Base-by-base conservation (phyloP, 2,888 invertebrate species). In the Aphidius colemani region DNA sequence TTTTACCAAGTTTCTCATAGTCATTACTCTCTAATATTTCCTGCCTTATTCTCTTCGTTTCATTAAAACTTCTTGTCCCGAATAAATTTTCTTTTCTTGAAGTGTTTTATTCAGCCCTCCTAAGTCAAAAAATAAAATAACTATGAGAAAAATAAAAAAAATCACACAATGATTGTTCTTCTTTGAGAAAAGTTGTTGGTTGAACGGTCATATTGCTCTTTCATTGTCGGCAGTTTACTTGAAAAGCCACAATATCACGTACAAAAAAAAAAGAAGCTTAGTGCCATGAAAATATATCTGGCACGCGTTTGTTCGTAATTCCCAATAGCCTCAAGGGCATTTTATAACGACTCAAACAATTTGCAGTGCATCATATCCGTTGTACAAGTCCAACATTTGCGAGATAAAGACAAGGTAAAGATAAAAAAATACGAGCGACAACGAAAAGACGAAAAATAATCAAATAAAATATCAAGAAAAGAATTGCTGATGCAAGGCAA, bases 21-120 rank as follows among this genome's bases (percentile, higher is more conserved):
- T 49, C 50, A 67, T 67, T 67, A 57, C 60, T 65, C 53, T 61
- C 53, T 53, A 58, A 46, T 18, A 53, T 57, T 53, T 40, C 58
- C 30, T 51, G 41, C 11, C 57, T 60, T 56, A n/a, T 8, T 30
- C n/a, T 58, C 48, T 48, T 59, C 48, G 8, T 44, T 13, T 46
- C 53, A 13, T 48, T 57, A 58, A 41, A 57, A 43, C 18, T 39
- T 44, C 45, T 44, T 53, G 30, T 30, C 48, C 50, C 55, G 13
- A 39, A 53, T 53, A 48, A n/a, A 30, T 9, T 30, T 18, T 18
- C 13, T 30, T 30, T 30, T 30, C 30, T 30, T 30, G 30, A 4
- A 30, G 4, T 30, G 30, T 30, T 30, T 30, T 30, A 30, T 30
- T 30, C 5, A 30, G 5, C 30, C 30, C 30, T 30, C 30, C 5